Conservation (phyloP, 2,113 vertebrate genomes). For the Brienomyrus brachyistius region DNA sequence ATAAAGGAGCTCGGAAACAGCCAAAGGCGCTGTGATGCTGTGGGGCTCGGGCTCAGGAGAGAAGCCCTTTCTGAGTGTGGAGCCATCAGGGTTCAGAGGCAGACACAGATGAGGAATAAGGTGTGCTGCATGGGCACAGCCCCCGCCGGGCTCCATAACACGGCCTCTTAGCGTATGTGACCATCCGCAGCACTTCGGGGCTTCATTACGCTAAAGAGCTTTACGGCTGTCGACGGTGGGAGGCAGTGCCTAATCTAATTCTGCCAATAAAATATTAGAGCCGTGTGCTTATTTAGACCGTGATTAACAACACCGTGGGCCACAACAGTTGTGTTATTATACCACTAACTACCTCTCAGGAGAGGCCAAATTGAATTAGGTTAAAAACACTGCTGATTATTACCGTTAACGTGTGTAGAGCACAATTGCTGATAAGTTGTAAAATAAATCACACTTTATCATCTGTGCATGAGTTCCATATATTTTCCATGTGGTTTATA, state of each 20-base stretch:
- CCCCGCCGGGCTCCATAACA: neutral
- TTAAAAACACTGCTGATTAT: constrained; percentile 85
- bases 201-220: constrained; percentile 80
- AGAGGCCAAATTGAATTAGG: constrained; percentile 85
- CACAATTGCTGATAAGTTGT: constrained; percentile 84
- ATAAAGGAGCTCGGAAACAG: neutral
- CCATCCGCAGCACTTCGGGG: constrained; percentile 68
- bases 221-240: constrained; percentile 73
- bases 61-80: neutral
- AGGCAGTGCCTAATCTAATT: constrained; percentile 83
- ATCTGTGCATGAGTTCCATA: constrained; percentile 73
- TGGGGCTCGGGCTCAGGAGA: neutral
- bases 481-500: constrained; percentile 33
- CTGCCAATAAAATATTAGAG: constrained; percentile 83
- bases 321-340: constrained; percentile 75
- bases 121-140: neutral
- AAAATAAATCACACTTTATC: constrained; percentile 86
- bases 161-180: constrained; percentile 72
- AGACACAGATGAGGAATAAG: neutral
- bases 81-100: neutral
- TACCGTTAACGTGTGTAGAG: constrained; percentile 80
- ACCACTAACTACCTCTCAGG: constrained; percentile 80
- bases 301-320: constrained; percentile 77
- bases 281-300: constrained; percentile 76
- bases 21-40: neutral